These are phyloP conservation scores for Spodoptera frugiperda DNA, from an alignment of 1,140 invertebrate genomes.

Conservation along the genomic window DNA sequence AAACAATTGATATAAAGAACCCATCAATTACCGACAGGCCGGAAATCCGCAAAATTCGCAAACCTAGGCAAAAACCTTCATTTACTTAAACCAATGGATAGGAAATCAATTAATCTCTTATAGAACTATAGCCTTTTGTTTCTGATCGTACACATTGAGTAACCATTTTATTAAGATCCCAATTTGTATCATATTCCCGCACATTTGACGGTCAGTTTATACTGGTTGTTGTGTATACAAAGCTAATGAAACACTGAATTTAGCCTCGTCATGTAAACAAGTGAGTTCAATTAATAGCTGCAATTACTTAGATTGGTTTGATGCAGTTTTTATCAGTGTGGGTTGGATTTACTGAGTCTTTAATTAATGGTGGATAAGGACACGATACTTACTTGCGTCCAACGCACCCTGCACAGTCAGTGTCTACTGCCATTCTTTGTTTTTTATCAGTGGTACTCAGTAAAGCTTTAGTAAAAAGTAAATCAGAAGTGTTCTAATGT, in stretches of 20 bases:
- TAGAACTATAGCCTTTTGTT: constrained; percentile 3
- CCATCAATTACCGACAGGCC: background rate
- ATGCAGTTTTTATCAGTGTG: background rate
- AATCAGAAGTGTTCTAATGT: too few relatives aligned
- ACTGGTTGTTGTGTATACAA: background rate
- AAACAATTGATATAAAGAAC: background rate
- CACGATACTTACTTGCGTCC: background rate
- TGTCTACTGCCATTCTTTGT: too few relatives aligned
- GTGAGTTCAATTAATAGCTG: constrained; percentile 26
- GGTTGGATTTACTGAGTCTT: background rate
- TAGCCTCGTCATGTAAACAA: constrained; percentile 26
- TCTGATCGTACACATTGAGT: background rate
- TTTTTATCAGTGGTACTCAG: too few relatives aligned
- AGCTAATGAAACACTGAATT: constrained; percentile 13
- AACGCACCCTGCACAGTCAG: too few relatives aligned
- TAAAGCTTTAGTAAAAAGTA: too few relatives aligned
- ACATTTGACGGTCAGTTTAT: too few relatives aligned
- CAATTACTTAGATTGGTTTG: constrained; percentile 18
- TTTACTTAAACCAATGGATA: background rate
- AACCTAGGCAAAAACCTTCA: constrained; percentile 9
- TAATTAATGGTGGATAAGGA: background rate
- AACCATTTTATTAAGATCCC: too few relatives aligned
- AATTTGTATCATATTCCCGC: too few relatives aligned
- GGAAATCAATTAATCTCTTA: constrained; percentile 9
- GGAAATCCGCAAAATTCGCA: constrained; percentile 22